A percentile compares a stretch with the other conserved stretches of the same genome.
Evolutionary conservation across 2,113 vertebrate genomes (phyloP).

Genomic region (Dipodomys ordii): DNA sequence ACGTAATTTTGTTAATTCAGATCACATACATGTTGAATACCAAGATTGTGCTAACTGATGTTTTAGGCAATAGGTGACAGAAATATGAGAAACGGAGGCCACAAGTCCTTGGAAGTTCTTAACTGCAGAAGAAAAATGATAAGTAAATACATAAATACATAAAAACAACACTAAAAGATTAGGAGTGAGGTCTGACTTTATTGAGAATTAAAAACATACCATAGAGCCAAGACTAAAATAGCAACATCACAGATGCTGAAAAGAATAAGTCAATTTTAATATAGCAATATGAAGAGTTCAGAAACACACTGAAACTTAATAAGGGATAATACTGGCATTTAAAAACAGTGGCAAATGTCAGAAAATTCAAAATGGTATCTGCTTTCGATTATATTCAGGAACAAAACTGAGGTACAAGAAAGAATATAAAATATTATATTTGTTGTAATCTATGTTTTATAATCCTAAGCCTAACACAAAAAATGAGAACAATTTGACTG

Average conservation of each 20-base stretch:
- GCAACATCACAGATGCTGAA: neutral
- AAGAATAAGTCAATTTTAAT: neutral
- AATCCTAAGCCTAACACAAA: neutral
- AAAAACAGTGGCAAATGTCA: neutral
- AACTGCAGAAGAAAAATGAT: neutral
- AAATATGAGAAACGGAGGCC: neutral
- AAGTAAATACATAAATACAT: neutral
- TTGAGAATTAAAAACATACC: neutral
- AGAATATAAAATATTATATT: neutral
- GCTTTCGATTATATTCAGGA: neutral
- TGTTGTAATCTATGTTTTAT: neutral
- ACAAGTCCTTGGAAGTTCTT: neutral
- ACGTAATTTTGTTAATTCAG: neutral
- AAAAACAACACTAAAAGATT: neutral
- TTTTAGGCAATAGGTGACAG: neutral
- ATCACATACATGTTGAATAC: neutral
- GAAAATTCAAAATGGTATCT: slow-evolving; percentile 19
- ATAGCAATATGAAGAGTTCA: neutral
- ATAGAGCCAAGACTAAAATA: neutral
- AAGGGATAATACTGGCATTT: neutral
- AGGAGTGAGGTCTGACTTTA: neutral
- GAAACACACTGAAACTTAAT: neutral
- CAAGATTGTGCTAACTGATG: neutral
- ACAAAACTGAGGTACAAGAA: neutral
- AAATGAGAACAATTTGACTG: neutral